Evolutionary conservation across 2,113 vertebrate species (phyloP).

Genomic region (Crotophaga sulcirostris): DNA sequence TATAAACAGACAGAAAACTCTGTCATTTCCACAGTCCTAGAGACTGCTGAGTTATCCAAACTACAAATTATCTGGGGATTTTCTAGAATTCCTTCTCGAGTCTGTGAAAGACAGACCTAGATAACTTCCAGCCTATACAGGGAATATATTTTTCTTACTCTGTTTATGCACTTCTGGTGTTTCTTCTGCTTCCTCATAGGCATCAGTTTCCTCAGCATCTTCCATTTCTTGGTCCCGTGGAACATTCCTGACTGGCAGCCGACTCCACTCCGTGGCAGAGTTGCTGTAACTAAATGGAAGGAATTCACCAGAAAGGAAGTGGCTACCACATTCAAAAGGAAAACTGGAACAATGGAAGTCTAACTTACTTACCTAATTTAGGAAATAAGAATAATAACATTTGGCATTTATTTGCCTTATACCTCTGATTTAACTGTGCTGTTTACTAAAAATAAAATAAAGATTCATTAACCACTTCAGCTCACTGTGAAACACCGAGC

Average conservation of each 20-base stretch:
- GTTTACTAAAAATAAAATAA: not conserved
- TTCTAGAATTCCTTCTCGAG: not conserved
- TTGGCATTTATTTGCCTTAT: not conserved
- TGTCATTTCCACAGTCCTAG: not conserved
- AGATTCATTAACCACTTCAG: not conserved
- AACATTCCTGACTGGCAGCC: not conserved
- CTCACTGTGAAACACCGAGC: not conserved
- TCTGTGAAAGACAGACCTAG: not conserved
- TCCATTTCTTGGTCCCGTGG: slow-evolving; percentile 64
- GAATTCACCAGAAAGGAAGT: not conserved
- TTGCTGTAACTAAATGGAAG: slow-evolving; percentile 62
- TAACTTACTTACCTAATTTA: not conserved
- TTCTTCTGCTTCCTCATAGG: slow-evolving; percentile 67
- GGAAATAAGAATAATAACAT: not conserved
- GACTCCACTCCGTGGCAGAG: slow-evolving; percentile 53
- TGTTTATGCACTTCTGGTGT: slow-evolving; percentile 56
- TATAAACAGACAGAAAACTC: not conserved
- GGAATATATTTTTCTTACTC: slow-evolving; percentile 61
- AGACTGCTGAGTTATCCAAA: not conserved
- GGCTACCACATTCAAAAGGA: not conserved
- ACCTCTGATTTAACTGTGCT: not conserved
- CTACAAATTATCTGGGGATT: not conserved
- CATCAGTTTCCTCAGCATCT: slow-evolving; percentile 65
- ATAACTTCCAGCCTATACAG: not conserved
- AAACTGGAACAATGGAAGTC: not conserved